These are phyloP conservation scores for Pterocles gutturalis DNA, from an alignment of 2,113 vertebrate genomes.

Conservation along the genomic window DNA sequence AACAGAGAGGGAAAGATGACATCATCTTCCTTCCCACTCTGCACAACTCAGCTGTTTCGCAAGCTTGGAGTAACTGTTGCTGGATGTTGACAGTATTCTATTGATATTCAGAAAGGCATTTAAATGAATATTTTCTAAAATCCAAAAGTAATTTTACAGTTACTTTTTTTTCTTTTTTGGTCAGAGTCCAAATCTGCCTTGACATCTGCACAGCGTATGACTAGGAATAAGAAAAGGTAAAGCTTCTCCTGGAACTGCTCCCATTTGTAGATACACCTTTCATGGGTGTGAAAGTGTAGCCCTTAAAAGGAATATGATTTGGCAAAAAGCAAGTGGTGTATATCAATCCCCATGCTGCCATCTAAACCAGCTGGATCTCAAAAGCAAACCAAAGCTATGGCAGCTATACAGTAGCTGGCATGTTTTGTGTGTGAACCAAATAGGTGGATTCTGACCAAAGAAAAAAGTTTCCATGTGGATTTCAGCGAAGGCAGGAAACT, in stretches of 20 bases:
- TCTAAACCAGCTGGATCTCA: neutral
- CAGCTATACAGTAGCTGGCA: neutral
- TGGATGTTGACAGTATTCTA: neutral
- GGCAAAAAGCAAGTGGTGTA: neutral
- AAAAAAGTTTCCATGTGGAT: neutral
- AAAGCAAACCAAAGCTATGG: neutral
- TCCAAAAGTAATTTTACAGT: neutral
- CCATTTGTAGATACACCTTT: neutral
- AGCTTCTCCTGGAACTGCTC: neutral
- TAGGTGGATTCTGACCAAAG: neutral
- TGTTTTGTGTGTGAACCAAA: neutral
- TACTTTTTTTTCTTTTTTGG: neutral
- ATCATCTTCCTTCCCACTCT: neutral
- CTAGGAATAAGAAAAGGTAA: neutral
- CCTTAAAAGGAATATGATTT: neutral
- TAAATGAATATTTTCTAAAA: neutral
- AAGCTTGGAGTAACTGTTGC: neutral
- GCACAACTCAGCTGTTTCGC: neutral
- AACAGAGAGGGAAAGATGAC: neutral
- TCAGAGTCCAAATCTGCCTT: neutral
- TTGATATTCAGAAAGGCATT: neutral
- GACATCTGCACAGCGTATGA: neutral
- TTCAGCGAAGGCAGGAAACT: neutral
- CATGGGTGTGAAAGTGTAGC: neutral
- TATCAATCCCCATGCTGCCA: neutral